phyloP scores from a whole-genome alignment of 2,888 invertebrate genomes.

The Tetragonisca angustula region DNA sequence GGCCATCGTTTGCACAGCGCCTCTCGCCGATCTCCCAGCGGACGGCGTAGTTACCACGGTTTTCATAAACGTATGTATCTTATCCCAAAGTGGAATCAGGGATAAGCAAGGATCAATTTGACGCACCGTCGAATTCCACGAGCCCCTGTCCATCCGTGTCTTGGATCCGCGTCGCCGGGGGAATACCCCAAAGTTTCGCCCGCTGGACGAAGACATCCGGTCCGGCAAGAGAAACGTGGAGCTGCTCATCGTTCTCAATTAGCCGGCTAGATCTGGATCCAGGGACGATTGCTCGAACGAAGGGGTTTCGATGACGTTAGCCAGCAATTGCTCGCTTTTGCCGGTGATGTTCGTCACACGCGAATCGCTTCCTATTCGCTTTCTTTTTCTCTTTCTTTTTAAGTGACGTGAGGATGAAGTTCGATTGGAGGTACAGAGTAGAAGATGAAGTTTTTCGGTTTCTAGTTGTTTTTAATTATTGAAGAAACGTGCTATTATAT shows the following conservation, averaged over 20 bases:
- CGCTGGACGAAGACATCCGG: conserved; percentile 43
- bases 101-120: conserved; percentile 65
- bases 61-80: conserved; percentile 53
- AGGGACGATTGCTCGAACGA: conserved; percentile 55
- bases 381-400: neutral
- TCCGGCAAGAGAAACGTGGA: conserved; percentile 53
- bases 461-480: no score
- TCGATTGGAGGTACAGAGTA: neutral
- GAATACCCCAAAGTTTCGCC: conserved; percentile 31
- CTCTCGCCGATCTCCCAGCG: conserved; percentile 55
- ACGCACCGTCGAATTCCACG: conserved; percentile 57
- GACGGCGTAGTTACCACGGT: conserved; percentile 60
- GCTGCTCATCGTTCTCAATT: conserved; percentile 68
- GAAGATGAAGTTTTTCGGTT: no score
- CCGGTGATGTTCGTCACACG: conserved; percentile 19
- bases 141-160: conserved; percentile 2
- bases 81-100: conserved; percentile 59
- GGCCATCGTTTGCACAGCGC: conserved; percentile 24
- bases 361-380: neutral
- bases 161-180: neutral
- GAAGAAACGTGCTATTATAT: no score
- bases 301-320: conserved; percentile 43
- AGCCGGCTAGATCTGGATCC: conserved; percentile 57
- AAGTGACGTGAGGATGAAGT: neutral
- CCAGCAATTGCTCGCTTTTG: conserved; percentile 32